phyloP scores from a whole-genome alignment of 2,797 vertebrate genomes.

The Syndactyla subalaris region DNA sequence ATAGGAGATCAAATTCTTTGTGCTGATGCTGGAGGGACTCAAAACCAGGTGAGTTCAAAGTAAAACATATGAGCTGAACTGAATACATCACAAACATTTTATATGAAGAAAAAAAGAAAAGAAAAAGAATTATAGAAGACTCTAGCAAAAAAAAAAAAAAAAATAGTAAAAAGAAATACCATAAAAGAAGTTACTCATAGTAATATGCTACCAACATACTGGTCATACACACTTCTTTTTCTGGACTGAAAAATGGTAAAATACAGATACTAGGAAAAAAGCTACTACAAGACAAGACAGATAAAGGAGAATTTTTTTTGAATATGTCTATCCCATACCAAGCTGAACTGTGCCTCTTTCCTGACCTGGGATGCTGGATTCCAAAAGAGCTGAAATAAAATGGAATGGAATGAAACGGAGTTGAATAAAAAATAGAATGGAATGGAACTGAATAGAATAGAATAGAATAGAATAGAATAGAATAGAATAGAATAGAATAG shows the following conservation, averaged over 20 bases:
- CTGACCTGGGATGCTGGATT: not conserved
- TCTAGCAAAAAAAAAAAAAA: not conserved
- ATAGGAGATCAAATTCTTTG: not conserved
- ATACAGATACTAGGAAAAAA: not conserved
- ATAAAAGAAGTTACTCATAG: not conserved
- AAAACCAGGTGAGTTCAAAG: not conserved
- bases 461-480: not conserved
- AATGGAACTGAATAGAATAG: accelerated
- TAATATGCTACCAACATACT: not conserved
- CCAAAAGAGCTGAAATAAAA: not conserved
- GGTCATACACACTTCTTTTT: not conserved
- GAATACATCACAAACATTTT: not conserved
- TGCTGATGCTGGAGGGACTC: not conserved
- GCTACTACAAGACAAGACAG: not conserved
- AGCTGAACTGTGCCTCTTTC: not conserved
- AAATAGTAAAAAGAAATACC: not conserved
- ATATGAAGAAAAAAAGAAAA: not conserved
- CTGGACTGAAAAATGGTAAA: not conserved
- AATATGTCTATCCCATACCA: not conserved
- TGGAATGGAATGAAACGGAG: not conserved
- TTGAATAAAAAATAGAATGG: not conserved
- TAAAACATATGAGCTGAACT: not conserved
- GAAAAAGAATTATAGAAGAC: not conserved
- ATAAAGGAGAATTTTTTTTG: not conserved
- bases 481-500: not conserved